Evolutionary conservation across 2,888 invertebrate genomes (phyloP).

Genomic region (Poecilobothrus nobilitatus): DNA sequence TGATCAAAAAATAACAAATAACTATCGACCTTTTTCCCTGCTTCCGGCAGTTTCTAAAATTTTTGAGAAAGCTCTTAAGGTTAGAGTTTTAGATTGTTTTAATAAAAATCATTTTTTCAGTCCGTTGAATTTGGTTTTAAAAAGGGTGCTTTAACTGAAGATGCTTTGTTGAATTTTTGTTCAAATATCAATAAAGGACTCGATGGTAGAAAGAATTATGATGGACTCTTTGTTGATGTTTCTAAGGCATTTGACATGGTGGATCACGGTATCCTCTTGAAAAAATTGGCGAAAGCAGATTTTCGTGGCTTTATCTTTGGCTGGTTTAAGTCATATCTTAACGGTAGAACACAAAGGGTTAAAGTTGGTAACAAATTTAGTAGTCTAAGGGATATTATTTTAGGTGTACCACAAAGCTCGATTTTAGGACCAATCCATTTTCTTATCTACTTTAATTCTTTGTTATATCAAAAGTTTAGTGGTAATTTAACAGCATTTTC

Average conservation of each 20-base stretch:
- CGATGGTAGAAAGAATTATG: neutral
- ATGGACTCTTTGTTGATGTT: slow-evolving; percentile 12
- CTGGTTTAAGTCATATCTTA: slow-evolving; percentile 12
- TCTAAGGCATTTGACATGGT: too few species aligned
- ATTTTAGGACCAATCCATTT: slow-evolving; percentile 5
- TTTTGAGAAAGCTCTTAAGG: slow-evolving; percentile 13
- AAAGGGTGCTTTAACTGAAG: slow-evolving; percentile 10
- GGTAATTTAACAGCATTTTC: too few species aligned
- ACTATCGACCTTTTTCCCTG: too few species aligned
- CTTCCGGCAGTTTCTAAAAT: too few species aligned
- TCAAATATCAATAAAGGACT: neutral
- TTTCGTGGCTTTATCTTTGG: slow-evolving; percentile 13
- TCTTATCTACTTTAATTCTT: slow-evolving; percentile 7
- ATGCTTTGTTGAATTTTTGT: slow-evolving; percentile 9
- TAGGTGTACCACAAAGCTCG: neutral
- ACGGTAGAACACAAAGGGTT: too few species aligned
- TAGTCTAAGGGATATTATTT: too few species aligned
- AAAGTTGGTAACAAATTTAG: too few species aligned
- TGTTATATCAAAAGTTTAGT: too few species aligned
- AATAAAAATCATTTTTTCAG: slow-evolving; percentile 10
- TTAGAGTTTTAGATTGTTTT: slow-evolving; percentile 8
- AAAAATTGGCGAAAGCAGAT: neutral
- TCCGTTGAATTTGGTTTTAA: slow-evolving; percentile 8
- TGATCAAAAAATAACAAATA: too few species aligned
- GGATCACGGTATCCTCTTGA: too few species aligned